Evolutionary conservation across 1,140 invertebrate species (phyloP).

Genomic region (Pararge aegeria): DNA sequence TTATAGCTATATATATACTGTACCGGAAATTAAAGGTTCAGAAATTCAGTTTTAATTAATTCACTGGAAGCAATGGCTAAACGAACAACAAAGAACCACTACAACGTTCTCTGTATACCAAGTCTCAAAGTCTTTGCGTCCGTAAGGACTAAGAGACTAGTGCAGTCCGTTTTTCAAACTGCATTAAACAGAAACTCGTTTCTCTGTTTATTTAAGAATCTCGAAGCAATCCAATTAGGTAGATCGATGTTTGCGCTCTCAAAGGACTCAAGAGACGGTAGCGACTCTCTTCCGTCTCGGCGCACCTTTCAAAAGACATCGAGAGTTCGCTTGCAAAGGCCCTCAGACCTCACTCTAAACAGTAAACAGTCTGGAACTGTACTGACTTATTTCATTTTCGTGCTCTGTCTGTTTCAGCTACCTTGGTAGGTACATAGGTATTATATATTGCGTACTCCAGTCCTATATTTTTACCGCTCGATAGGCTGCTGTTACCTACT

Average conservation of each 20-base stretch:
- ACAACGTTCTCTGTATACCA: too few species aligned
- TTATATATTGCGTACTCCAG: too few species aligned
- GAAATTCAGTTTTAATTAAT: too few species aligned
- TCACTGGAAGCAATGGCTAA: too few species aligned
- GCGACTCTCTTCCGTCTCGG: constrained; percentile 32
- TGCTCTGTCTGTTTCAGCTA: background rate
- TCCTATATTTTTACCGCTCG: too few species aligned
- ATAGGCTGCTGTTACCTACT: too few species aligned
- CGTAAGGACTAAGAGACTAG: too few species aligned
- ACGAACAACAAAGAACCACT: too few species aligned
- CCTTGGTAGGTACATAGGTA: background rate
- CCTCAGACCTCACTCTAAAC: constrained; percentile 10
- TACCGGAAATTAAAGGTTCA: too few species aligned
- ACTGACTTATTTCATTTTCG: background rate
- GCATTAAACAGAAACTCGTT: constrained; percentile 24
- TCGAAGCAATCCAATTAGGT: constrained; percentile 60
- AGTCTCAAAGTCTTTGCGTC: too few species aligned
- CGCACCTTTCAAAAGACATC: constrained; percentile 30
- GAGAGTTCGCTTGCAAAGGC: constrained; percentile 25
- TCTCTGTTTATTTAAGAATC: constrained; percentile 38
- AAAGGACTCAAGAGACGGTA: constrained; percentile 50
- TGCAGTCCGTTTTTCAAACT: constrained; percentile 2
- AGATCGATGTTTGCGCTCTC: constrained; percentile 52
- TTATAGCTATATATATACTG: too few species aligned
- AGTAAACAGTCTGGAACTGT: background rate